These are phyloP conservation scores for Neodiprion virginianus DNA, from an alignment of 1,140 invertebrate genomes.

Conservation along the genomic window DNA sequence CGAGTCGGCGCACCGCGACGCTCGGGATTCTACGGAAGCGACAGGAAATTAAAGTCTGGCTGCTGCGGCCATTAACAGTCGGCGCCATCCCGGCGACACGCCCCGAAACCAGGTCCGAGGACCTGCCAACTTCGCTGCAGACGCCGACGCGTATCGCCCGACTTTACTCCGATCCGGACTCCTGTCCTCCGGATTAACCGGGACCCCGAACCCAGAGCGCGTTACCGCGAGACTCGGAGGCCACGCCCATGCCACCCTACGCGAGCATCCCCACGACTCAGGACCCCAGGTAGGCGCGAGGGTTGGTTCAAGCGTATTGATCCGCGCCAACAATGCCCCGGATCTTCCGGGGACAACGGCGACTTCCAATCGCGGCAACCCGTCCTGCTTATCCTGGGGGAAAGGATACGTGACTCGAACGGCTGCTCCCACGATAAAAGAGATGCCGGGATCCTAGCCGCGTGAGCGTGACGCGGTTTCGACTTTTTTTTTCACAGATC, in stretches of 20 bases:
- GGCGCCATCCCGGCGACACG: constrained; percentile 64
- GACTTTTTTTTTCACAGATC: constrained; percentile 26
- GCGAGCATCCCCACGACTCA: constrained; percentile 45
- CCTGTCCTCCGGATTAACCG: constrained; percentile 37
- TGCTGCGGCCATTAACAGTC: constrained; percentile 60
- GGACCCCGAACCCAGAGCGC: constrained; percentile 27
- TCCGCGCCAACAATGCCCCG: constrained; percentile 57
- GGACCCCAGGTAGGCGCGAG: constrained; percentile 52
- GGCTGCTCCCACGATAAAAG: constrained; percentile 14
- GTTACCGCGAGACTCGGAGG: constrained; percentile 55
- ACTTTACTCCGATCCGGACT: constrained; percentile 29
- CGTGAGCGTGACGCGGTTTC: too few relatives aligned
- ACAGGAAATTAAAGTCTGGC: constrained; percentile 65
- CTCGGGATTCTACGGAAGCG: constrained; percentile 59
- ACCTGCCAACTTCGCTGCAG: constrained; percentile 50
- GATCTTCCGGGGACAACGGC: constrained; percentile 56
- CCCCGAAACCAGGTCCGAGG: constrained; percentile 53
- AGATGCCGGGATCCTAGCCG: neutral
- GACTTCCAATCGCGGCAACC: constrained; percentile 50
- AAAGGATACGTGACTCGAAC: too few relatives aligned
- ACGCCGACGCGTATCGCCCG: constrained; percentile 37
- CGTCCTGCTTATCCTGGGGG: too few relatives aligned
- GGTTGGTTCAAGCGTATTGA: constrained; percentile 50
- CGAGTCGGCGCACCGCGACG: constrained; percentile 27
- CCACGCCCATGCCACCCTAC: constrained; percentile 50